Evolutionary conservation across 1,140 invertebrate species (phyloP).

Genomic region (fruit fly (Drosophila melanogaster)): DNA sequence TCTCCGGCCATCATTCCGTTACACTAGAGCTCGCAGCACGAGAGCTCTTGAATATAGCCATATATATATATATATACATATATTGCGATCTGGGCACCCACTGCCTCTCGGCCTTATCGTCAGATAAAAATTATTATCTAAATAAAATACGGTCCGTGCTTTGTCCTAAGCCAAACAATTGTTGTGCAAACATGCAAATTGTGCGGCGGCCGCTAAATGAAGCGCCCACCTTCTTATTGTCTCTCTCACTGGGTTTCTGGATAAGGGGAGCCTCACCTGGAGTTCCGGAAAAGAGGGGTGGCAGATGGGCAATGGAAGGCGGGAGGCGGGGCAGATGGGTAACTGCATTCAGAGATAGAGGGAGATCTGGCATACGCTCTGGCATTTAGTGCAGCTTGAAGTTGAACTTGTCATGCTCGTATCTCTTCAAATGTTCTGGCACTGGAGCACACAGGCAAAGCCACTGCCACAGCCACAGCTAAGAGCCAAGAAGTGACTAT

Average conservation of each 20-base stretch:
- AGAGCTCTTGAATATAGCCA: conserved; percentile 30
- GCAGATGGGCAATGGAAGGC: background rate
- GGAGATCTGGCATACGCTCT: conserved; percentile 23
- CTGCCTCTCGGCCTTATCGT: conserved; percentile 59
- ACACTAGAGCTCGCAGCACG: conserved; percentile 21
- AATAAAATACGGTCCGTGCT: conserved; percentile 76
- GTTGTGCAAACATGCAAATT: conserved; percentile 84
- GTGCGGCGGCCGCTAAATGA: conserved; percentile 72
- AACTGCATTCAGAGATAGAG: conserved; percentile 55
- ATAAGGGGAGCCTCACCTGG: background rate
- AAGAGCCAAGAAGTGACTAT: conserved; percentile 15
- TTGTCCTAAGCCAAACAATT: conserved; percentile 77
- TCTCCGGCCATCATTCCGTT: conserved; percentile 53
- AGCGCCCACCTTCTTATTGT: conserved; percentile 78
- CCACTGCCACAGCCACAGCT: background rate
- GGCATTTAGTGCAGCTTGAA: conserved; percentile 74
- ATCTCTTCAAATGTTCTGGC: conserved; percentile 78
- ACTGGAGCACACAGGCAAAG: conserved; percentile 36
- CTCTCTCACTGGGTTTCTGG: conserved; percentile 24
- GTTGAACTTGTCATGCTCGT: conserved; percentile 79
- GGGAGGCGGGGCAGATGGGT: conserved; percentile 1
- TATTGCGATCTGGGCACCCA: conserved; percentile 49
- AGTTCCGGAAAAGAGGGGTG: conserved; percentile 1
- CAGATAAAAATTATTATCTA: conserved; percentile 79
- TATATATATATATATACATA: too few relatives aligned